These are phyloP conservation scores for Sycophila sp. DNA, from an alignment of 1,140 invertebrate genomes.

Conservation along the genomic window DNA sequence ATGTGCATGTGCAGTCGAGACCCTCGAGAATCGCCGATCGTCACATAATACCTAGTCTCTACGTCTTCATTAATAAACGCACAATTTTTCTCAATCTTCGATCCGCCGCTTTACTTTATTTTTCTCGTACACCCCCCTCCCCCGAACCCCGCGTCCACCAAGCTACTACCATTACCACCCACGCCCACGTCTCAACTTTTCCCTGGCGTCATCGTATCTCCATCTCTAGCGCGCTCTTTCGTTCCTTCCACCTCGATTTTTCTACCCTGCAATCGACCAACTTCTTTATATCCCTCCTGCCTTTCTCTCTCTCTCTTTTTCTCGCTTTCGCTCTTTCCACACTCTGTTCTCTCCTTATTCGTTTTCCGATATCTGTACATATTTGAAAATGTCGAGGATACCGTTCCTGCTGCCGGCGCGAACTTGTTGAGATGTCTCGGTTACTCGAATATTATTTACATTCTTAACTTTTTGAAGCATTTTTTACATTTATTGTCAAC, in stretches of 20 bases:
- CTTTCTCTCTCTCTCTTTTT: not conserved
- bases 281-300: not conserved
- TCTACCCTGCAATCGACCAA: not conserved
- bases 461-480: too few relatives aligned
- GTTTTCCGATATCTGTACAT: not conserved
- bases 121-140: slow-evolving; percentile 43
- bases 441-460: not conserved
- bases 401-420: too few relatives aligned
- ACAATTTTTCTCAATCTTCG: slow-evolving; percentile 66
- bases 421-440: not conserved
- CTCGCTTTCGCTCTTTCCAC: not conserved
- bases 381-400: not conserved
- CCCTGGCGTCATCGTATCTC: too few relatives aligned
- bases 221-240: slow-evolving; percentile 30
- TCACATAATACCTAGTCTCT: slow-evolving; percentile 49
- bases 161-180: not conserved
- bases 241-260: not conserved
- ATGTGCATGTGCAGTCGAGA: slow-evolving; percentile 31
- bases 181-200: slow-evolving; percentile 4
- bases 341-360: not conserved
- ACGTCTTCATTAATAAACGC: slow-evolving; percentile 66
- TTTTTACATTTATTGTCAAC: too few relatives aligned
- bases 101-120: slow-evolving; percentile 56
- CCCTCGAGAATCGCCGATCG: slow-evolving; percentile 38
- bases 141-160: not conserved